Evolutionary conservation across 2,888 invertebrate genomes (phyloP).

Genomic region (Micropterix aruncella): DNA sequence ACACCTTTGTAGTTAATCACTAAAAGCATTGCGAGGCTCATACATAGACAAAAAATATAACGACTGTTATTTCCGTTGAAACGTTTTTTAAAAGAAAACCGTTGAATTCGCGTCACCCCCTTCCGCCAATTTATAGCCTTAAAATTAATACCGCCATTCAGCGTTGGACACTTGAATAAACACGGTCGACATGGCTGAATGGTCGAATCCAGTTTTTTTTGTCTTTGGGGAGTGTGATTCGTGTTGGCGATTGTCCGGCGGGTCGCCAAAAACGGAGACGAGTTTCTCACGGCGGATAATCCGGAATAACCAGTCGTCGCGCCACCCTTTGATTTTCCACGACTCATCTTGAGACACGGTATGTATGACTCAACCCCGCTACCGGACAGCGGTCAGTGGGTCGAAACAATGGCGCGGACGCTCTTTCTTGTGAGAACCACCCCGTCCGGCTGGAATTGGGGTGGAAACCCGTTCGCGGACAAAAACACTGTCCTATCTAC

Average conservation of each 20-base stretch:
- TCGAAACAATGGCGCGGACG: background rate
- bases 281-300: background rate
- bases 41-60: no score
- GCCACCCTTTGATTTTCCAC: background rate
- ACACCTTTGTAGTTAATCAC: no score
- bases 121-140: background rate
- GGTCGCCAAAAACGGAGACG: background rate
- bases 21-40: no score
- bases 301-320: background rate
- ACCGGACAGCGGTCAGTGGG: background rate
- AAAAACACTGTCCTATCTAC: no score
- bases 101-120: background rate
- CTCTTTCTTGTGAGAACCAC: background rate
- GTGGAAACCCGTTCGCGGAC: background rate
- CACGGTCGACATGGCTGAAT: no score
- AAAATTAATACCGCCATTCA: background rate
- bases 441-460: no score
- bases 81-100: background rate
- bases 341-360: background rate
- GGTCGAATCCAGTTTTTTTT: no score
- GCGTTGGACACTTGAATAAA: background rate
- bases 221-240: no score
- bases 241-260: background rate
- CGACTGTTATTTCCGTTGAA: no score
- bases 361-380: background rate